phyloP scores from a whole-genome alignment of 2,797 vertebrate species.

The Pteronotus mesoamericanus region DNA sequence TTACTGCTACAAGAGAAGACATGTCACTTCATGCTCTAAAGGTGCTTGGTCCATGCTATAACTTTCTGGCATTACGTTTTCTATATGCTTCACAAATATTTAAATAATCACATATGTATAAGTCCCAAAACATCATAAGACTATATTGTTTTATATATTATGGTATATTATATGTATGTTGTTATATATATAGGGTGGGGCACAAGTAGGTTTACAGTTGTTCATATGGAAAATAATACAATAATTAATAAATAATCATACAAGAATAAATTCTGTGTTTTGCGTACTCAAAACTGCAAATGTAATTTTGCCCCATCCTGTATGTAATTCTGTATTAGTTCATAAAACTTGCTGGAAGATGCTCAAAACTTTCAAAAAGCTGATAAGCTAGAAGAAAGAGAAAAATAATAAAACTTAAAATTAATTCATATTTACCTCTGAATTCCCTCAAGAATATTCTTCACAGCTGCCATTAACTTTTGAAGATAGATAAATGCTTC shows the following conservation, averaged over 20 bases:
- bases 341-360: not conserved
- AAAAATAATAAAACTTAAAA: constrained; percentile 29
- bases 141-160: not conserved
- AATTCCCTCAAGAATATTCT: constrained; percentile 88
- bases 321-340: not conserved
- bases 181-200: not conserved
- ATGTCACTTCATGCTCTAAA: not conserved
- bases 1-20: not conserved
- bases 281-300: not conserved
- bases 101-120: not conserved
- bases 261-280: not conserved
- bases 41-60: not conserved
- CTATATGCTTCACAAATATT: not conserved
- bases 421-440: constrained; percentile 84
- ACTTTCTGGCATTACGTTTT: not conserved
- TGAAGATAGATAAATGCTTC: constrained; percentile 87
- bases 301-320: not conserved
- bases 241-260: not conserved
- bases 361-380: constrained; percentile 9
- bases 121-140: not conserved
- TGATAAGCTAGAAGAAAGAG: not conserved
- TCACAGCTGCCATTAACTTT: constrained; percentile 86
- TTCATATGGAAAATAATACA: not conserved
- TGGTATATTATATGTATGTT: not conserved
- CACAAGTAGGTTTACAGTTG: not conserved